phyloP scores from a whole-genome alignment of 2,113 vertebrate species.

The Terrapene triunguis region DNA sequence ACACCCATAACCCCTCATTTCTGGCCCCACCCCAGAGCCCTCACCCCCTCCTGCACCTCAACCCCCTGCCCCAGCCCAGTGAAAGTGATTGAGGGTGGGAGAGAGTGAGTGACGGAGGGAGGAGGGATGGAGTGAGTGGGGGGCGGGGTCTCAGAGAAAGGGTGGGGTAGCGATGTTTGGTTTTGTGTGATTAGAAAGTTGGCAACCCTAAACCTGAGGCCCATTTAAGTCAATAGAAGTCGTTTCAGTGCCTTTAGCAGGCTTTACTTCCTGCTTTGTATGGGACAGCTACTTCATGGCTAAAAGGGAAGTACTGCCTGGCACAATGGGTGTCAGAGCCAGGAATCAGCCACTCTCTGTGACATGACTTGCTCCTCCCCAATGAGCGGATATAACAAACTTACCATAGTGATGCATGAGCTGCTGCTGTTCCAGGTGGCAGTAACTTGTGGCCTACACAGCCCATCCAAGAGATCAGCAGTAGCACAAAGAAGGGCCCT shows the following conservation, averaged over 20 bases:
- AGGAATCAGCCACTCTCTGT: neutral
- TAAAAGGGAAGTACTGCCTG: neutral
- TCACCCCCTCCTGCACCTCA: no score
- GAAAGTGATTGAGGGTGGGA: no score
- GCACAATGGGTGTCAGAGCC: conserved; percentile 17
- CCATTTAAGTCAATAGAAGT: neutral
- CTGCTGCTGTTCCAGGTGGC: neutral
- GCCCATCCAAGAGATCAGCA: neutral
- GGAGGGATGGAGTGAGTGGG: no score
- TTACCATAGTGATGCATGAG: neutral
- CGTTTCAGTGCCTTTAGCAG: neutral
- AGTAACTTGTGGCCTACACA: neutral
- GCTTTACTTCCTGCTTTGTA: conserved; percentile 30
- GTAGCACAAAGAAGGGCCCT: neutral
- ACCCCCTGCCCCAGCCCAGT: no score
- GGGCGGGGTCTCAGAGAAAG: no score
- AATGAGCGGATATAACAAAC: conserved; percentile 34
- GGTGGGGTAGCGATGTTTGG: no score
- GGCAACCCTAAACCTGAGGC: neutral
- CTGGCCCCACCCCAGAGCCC: no score
- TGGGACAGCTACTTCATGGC: neutral
- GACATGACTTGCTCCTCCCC: neutral
- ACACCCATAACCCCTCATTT: no score
- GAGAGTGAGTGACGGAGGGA: no score
- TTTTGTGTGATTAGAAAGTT: no score